Conservation (phyloP, 1,140 invertebrate species). For the Bombus balteatus region DNA sequence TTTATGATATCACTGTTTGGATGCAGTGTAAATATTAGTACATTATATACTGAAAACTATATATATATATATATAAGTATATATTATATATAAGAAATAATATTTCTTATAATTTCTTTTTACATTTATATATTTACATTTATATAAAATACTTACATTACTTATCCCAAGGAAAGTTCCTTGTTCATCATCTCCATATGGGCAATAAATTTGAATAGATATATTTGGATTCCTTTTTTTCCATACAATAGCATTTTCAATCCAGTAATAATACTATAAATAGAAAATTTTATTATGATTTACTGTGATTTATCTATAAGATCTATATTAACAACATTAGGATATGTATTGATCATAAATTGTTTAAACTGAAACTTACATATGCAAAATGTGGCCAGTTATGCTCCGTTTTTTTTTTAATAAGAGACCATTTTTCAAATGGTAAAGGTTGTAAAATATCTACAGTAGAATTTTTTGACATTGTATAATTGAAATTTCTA, state of each 20-base stretch:
- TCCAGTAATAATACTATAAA: slow-evolving; percentile 47
- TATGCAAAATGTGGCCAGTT: slow-evolving; percentile 26
- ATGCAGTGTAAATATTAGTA: slow-evolving; percentile 16
- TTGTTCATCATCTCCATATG: slow-evolving; percentile 20
- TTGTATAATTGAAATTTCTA: not conserved
- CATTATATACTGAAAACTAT: not conserved
- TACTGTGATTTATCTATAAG: not conserved
- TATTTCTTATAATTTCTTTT: not conserved
- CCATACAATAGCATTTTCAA: slow-evolving; percentile 46
- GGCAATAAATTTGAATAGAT: slow-evolving; percentile 46
- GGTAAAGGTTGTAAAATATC: slow-evolving; percentile 21
- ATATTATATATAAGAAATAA: not conserved
- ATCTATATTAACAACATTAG: not conserved
- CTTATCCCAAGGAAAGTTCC: slow-evolving; percentile 23
- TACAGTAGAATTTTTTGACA: not conserved
- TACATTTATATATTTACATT: not conserved
- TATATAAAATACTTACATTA: not conserved
- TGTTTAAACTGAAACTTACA: slow-evolving; percentile 20
- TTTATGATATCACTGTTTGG: not conserved
- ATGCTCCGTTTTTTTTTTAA: slow-evolving; percentile 1
- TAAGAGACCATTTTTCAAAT: slow-evolving; percentile 9
- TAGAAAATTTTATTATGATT: not conserved
- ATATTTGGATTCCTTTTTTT: slow-evolving; percentile 34
- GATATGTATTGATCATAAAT: not conserved
- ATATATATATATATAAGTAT: not conserved